Conservation (phyloP, 2,113 vertebrate genomes). For the Melanocharis versteri region DNA sequence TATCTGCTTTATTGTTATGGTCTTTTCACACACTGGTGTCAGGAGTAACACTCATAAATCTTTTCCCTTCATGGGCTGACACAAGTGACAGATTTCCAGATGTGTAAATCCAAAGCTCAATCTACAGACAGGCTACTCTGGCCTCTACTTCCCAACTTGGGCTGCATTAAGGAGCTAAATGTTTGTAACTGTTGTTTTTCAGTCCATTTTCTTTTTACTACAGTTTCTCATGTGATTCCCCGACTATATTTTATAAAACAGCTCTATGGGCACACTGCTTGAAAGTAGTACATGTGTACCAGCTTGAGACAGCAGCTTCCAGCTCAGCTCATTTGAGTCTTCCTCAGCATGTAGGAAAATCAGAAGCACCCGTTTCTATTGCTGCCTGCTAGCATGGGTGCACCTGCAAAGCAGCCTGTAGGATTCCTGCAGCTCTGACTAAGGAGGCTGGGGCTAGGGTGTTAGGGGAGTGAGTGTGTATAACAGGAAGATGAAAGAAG, state of each 20-base stretch:
- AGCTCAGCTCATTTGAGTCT: neutral
- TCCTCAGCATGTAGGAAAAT: rapidly evolving
- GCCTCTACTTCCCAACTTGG: neutral
- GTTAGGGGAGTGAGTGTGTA: rapidly evolving
- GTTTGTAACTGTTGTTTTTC: neutral
- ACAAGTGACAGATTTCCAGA: neutral
- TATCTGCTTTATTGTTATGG: neutral
- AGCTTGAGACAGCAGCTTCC: neutral
- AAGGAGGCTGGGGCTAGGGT: neutral
- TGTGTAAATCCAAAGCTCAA: neutral
- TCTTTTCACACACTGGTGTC: neutral
- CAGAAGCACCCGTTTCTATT: neutral
- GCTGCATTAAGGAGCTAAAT: neutral
- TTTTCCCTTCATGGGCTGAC: neutral
- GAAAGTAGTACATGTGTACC: neutral
- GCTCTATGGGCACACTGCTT: neutral
- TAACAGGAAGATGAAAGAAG: neutral
- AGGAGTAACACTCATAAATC: neutral
- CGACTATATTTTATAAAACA: neutral
- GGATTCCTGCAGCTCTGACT: neutral
- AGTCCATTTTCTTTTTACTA: neutral
- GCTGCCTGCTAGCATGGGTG: neutral
- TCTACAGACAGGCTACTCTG: neutral
- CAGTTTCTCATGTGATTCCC: neutral
- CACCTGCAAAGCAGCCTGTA: neutral